Base-by-base conservation (phyloP, 2,797 vertebrate species). In the Clarias pachynema region DNA sequence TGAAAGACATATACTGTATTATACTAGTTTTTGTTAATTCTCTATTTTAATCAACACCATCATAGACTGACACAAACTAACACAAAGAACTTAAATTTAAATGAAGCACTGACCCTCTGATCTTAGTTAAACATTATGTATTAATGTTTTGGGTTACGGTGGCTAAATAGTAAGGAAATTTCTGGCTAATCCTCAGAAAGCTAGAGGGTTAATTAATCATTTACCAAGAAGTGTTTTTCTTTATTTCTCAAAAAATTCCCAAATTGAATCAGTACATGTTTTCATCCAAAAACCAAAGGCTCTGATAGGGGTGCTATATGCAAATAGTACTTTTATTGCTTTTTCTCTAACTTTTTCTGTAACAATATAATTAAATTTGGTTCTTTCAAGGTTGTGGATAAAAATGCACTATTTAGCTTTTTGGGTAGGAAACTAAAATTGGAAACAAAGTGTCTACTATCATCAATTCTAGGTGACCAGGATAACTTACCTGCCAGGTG, bases 401-500 rank as follows among this genome's bases (percentile, higher is more conserved):
- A 3, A 49, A 1, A 5, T 63, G 7, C 3, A 8, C 7, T 9
- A 57, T 20, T 75, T 73, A n/a, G 2, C n/a, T 53, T 53, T 74
- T 60, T 78, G 29, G 3, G 10, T 1, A 14, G 5, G 29, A 0
- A 78, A 34, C 3, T 77, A 29, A 53, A 56, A 22, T 20, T 56
- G 12, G 34, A 62, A 66, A 81, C 14, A 77, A 49, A 74, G 31
- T 60, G 10, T 31, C 40, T 56, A 37, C 31, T 37, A 6, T 79
- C 24, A 44, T 79, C n/a, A 65, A 80, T 14, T 20, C 0, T 20
- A 49, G 8, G 24, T 65, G 16, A 80, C 8, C 24, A 65, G 37
- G 2, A 53, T 15, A 85, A n/a, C 90, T 87, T 94, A 98, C 98
- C 97, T 98, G 97, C 98, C 98, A 99, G 89, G 97, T 99, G 91